Conservation (phyloP, 2,113 vertebrate species). For the Tinamus guttatus region DNA sequence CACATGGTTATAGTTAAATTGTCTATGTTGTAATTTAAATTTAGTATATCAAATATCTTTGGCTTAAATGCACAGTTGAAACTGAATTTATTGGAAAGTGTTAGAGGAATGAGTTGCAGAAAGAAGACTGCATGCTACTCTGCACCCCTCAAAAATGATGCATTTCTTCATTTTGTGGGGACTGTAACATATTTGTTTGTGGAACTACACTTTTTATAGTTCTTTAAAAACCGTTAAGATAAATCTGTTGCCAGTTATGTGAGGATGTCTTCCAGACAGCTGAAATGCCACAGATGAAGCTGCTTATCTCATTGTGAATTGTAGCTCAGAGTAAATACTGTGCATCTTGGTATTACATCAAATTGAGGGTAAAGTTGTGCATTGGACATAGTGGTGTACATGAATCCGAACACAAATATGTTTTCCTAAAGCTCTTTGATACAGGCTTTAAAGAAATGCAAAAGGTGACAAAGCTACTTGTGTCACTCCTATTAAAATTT, state of each 20-base stretch:
- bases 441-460: neutral
- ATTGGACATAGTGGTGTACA: neutral
- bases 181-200: neutral
- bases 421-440: conserved; percentile 39
- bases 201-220: neutral
- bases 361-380: conserved; percentile 37
- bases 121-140: neutral
- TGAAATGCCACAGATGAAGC: neutral
- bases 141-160: neutral
- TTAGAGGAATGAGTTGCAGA: neutral
- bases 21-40: neutral
- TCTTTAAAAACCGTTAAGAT: neutral
- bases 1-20: neutral
- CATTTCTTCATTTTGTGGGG: neutral
- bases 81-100: neutral
- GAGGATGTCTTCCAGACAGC: neutral
- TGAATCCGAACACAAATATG: neutral
- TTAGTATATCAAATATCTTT: neutral
- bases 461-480: too few relatives aligned
- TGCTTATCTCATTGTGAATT: neutral
- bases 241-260: neutral
- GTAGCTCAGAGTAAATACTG: neutral
- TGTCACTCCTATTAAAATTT: neutral
- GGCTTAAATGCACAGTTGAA: neutral
- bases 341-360: conserved; percentile 18